Base-by-base conservation (phyloP, 2,888 invertebrate genomes). In the Troides aeacus region DNA sequence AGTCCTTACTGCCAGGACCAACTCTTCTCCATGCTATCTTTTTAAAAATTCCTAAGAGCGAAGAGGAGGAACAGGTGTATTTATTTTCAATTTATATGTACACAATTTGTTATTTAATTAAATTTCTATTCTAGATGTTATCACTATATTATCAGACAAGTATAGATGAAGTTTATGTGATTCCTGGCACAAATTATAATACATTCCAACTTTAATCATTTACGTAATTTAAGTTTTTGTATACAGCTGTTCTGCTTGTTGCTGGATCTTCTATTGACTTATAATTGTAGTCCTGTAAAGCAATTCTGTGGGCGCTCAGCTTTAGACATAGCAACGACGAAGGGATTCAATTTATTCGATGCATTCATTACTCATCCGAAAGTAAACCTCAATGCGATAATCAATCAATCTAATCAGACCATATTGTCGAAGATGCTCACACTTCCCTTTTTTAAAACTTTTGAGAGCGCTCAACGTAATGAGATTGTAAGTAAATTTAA, bases 341-440 rank as follows among this genome's bases (percentile, higher is more conserved):
- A 79, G 71, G 77, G 71, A 53, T 66, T 84, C 46, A 77, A 81
- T 6, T 53, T 86, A 5, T 75, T 91, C 2, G 78, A 88, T 17
- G 77, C 84, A 39, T 86, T 92, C 66, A 76, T 90, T n/a, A 81
- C 79, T 69, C 81, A 77, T 72, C 79, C 85, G 0, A 77, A 74
- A 56, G 85, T 82, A 0, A 74, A 90, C 69, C 79, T 91, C 0
- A 91, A 92, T 69, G 79, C 79, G 1, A 56, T 79, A 10, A 90
- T 91, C 62, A 90, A 91, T 74, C 76, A 81, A 12, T 46, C 63
- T 0, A 84, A 88, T 68, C 88, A 92, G 69, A 87, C 78, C 12
- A 77, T 88, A 56, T 80, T 92, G 6, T 77, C 86, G 0, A 90
- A 90, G 75, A 84, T 89, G 77, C 90, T 92, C 69, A 74, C 77